Percentiles rank a stretch among this genome's conserved stretches.
Evolutionary conservation across 1,140 invertebrate genomes (phyloP).

Genomic region (Cryptotermes secundus): DNA sequence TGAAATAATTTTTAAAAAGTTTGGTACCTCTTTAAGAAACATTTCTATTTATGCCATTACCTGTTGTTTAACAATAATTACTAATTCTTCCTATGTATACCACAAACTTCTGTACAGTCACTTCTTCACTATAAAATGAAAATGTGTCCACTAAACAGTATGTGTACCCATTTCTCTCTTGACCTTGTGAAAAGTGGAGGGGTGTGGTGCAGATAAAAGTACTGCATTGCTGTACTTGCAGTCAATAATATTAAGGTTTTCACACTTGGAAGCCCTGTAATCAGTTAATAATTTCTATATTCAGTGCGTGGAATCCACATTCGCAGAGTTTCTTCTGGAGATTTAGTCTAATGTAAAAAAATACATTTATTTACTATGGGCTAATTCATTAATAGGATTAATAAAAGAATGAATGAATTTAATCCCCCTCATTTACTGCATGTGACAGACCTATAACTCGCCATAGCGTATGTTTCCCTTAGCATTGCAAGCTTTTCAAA

Average conservation of each 20-base stretch:
- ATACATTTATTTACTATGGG: background rate
- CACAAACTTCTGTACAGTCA: background rate
- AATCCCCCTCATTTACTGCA: background rate
- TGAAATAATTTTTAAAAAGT: too few species aligned
- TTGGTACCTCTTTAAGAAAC: background rate
- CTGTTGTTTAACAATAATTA: background rate
- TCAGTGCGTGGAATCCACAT: background rate
- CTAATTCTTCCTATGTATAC: background rate
- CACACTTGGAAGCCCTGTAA: background rate
- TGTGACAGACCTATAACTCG: background rate
- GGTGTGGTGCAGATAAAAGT: constrained; percentile 27
- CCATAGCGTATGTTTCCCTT: background rate
- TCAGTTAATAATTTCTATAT: background rate
- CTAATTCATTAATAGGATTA: background rate
- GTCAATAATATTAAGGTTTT: background rate
- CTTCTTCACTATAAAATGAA: too few species aligned
- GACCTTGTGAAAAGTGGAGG: background rate
- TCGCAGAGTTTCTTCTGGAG: background rate
- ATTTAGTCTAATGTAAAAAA: background rate
- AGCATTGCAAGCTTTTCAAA: background rate
- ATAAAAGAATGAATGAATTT: too few species aligned
- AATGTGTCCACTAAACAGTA: background rate
- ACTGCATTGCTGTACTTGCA: constrained; percentile 22
- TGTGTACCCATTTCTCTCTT: background rate
- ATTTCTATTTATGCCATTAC: background rate